Base-by-base conservation (phyloP, 1,140 invertebrate species). In the Pectinophora gossypiella region DNA sequence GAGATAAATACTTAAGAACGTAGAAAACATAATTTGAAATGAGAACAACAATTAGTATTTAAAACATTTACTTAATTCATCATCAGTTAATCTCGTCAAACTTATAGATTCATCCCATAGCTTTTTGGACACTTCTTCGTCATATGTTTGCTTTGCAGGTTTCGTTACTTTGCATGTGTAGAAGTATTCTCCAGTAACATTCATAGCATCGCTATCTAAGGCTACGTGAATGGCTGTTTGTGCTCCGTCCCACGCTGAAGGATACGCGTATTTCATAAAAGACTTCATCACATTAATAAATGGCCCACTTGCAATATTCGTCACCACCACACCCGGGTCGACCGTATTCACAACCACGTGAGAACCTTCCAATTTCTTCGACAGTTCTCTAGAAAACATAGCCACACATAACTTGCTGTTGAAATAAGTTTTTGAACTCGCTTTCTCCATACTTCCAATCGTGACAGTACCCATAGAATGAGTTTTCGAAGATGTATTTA, bases 321-420 rank as follows among this genome's bases (percentile, higher is more conserved):
- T 95, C 40, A 92, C 92, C n/a, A 92, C 92, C 68, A 94, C 93
- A 18, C 95, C 95, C 19, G 95, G 95, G 70, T 94, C 94, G 20
- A 93, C 86, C 45, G 90, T 89, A 72, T 93, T 94, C 20, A 92
- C 90, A 47, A 87, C 89, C 4, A 95, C 87, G 38, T 89, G 89
- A 38, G 77, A 85, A 43, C 85, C 84, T 67, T 89, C 56, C 4
- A 85, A 64, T 56, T 85, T 80, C 48, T 80, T 89, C 0, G 91
- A 79, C 19, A 94, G 74, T 63, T 94, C 90, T 40, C 72, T 67
- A 10, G 87, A 88, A 76, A 93, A 93, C 48, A 92, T 89, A 12
- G 89, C 83, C 62, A 93, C 91, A 5, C 91, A 91, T 20, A 94
- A 74, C 85, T 94, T 94, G 5, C 92, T 93, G 62, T 93, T 93